Evolutionary conservation across 2,888 invertebrate genomes (phyloP).

Genomic region (Caenorhabditis japonica): DNA sequence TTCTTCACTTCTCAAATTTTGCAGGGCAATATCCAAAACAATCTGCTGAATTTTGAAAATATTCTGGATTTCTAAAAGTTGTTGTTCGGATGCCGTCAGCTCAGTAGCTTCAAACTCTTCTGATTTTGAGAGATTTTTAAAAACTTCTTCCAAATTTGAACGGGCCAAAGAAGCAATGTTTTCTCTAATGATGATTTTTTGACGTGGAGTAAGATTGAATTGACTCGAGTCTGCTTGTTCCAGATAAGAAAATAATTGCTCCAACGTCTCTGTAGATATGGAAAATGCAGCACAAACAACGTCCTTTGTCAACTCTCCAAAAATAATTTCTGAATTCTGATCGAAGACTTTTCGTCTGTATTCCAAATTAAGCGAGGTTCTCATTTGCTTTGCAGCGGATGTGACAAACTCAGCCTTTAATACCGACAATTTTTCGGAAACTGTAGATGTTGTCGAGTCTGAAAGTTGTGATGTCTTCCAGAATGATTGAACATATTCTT

Average conservation of each 20-base stretch:
- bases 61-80: slow-evolving; percentile 19
- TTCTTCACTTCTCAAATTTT: slow-evolving; percentile 1
- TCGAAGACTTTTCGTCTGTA: slow-evolving; percentile 41
- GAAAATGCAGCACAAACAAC: slow-evolving; percentile 31
- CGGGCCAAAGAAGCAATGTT: slow-evolving; percentile 15
- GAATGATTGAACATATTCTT: slow-evolving; percentile 31
- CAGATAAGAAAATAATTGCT: slow-evolving; percentile 19
- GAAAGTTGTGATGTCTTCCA: slow-evolving; percentile 29
- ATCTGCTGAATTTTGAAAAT: slow-evolving; percentile 28
- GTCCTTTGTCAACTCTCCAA: slow-evolving; percentile 25
- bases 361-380: slow-evolving; percentile 27
- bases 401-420: slow-evolving; percentile 34
- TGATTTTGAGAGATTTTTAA: slow-evolving; percentile 8
- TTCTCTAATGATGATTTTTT: slow-evolving; percentile 17
- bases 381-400: slow-evolving; percentile 38
- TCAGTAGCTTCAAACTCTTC: slow-evolving; percentile 7
- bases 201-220: slow-evolving; percentile 17
- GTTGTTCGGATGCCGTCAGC: background rate
- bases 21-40: slow-evolving; percentile 5
- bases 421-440: slow-evolving; percentile 14
- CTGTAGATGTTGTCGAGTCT: slow-evolving; percentile 11
- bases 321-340: slow-evolving; percentile 38
- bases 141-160: slow-evolving; percentile 3
- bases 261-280: slow-evolving; percentile 15
- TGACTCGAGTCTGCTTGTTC: slow-evolving; percentile 29